Base-by-base conservation (phyloP, 1,140 invertebrate species). In the Sesamia nonagrioides region DNA sequence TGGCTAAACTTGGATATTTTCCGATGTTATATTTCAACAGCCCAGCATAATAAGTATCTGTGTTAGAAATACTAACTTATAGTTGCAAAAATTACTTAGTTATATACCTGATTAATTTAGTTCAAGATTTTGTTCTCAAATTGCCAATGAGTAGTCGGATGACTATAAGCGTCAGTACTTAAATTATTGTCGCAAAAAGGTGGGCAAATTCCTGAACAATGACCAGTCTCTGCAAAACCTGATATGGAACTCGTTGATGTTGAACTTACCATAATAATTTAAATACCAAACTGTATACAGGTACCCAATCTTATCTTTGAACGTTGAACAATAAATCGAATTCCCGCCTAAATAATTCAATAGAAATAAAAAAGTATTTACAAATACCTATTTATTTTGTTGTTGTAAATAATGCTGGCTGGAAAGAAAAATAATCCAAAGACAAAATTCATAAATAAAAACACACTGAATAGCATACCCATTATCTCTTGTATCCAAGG, bases 401-500 rank as follows among this genome's bases (percentile, higher is more conserved):
- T 18, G 17, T 42, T 40, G n/a, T 11, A 18, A 66, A 42, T 42
- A 42, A 33, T 58, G 4, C n/a, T 21, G 11, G 17, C 37, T 21
- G 37, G 13, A 69, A 48, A 69, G 18, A 48, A 69, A 69, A 69
- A 21, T 13, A 33, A 50, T 27, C 1, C 1, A 15, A n/a, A 68
- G 50, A 58, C 11, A 17, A 66, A 21, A 11, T 17, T 69, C 6
- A 18, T 69, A 7, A 48, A 27, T 13, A 11, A 48, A 18, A 40
- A 45, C 37, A 66, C n/a, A 50, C 11, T 52, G 8, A 33, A 54
- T 15, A 21, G 90, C 92, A 93, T 73, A 94, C 93, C 91, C 91
- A 58, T 81, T 85, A 33, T 94, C 91, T 50, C 88, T 82, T 61
- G 85, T 89, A 45, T 94, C 92, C 58, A 94, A 60, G 6, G 93